These are phyloP conservation scores for Aplidium turbinatum DNA, from an alignment of 23 tunicate species.

Conservation along the genomic window DNA sequence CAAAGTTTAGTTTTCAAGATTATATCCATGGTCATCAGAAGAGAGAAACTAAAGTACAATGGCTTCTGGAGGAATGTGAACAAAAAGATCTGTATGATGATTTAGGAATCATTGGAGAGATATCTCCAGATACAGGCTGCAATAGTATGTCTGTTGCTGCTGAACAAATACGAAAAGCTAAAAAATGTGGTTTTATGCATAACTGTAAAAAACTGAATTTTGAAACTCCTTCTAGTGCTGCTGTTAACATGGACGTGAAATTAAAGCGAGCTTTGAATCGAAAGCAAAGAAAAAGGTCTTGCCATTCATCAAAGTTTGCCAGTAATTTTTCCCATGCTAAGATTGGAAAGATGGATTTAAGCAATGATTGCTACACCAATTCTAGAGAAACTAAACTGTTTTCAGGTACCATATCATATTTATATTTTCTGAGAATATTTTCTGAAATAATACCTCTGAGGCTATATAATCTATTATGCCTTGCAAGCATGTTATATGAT, in stretches of 20 bases:
- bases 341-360: slow-evolving; percentile 37
- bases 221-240: slow-evolving; percentile 26
- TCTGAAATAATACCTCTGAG: too few species aligned
- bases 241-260: slow-evolving; percentile 22
- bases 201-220: slow-evolving; percentile 14
- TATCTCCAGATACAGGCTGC: slow-evolving; percentile 44
- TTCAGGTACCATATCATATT: too few species aligned
- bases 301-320: slow-evolving; percentile 6
- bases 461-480: too few species aligned
- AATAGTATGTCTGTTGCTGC: neutral
- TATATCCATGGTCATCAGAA: slow-evolving; percentile 20
- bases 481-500: too few species aligned
- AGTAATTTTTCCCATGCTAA: slow-evolving; percentile 19
- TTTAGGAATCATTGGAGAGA: slow-evolving; percentile 90
- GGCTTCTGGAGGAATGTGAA: slow-evolving; percentile 60
- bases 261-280: slow-evolving; percentile 26
- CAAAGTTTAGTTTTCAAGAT: too few species aligned
- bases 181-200: slow-evolving; percentile 10
- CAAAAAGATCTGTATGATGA: slow-evolving; percentile 69
- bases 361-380: too few species aligned
- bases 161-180: slow-evolving; percentile 6
- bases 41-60: slow-evolving; percentile 50
- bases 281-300: slow-evolving; percentile 23
- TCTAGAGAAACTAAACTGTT: too few species aligned
- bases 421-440: too few species aligned